A percentile compares a stretch with the other conserved stretches of the same genome.
These are phyloP conservation scores for Druceiella hillmani DNA, from an alignment of 2,888 invertebrate species.

Conservation along the genomic window DNA sequence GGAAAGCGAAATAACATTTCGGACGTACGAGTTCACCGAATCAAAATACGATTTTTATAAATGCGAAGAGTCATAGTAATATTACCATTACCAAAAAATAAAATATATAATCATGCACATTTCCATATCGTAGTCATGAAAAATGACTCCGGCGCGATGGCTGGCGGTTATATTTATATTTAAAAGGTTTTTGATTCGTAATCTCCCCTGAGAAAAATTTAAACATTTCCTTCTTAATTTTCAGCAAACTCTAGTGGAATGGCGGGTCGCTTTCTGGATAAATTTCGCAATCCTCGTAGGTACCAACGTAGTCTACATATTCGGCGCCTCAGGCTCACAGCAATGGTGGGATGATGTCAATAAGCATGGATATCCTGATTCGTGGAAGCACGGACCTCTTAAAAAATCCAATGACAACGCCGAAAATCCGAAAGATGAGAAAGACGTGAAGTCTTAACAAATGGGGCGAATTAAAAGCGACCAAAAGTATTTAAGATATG, in stretches of 20 bases:
- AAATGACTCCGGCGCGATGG: no score
- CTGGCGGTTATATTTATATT: no score
- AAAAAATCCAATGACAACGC: slow-evolving; percentile 26
- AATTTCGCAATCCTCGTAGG: slow-evolving; percentile 58
- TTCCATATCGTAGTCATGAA: no score
- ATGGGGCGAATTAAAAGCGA: neutral
- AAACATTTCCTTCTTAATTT: slow-evolving; percentile 30
- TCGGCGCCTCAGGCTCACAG: slow-evolving; percentile 65
- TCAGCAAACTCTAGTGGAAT: slow-evolving; percentile 57
- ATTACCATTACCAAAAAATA: no score
- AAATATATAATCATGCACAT: no score
- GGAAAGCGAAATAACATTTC: no score
- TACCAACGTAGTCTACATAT: slow-evolving; percentile 59
- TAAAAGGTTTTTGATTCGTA: no score
- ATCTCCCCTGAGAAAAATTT: no score
- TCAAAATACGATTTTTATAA: no score
- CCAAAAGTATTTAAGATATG: neutral
- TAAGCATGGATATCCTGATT: slow-evolving; percentile 42
- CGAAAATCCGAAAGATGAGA: slow-evolving; percentile 5
- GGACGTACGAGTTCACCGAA: no score
- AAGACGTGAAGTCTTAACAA: neutral
- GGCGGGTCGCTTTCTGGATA: slow-evolving; percentile 71
- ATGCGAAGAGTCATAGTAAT: no score
- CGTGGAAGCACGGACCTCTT: slow-evolving; percentile 41
- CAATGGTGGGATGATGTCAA: slow-evolving; percentile 67